These are phyloP conservation scores for Zonotrichia albicollis DNA, from an alignment of 2,797 vertebrate species.

Conservation along the genomic window DNA sequence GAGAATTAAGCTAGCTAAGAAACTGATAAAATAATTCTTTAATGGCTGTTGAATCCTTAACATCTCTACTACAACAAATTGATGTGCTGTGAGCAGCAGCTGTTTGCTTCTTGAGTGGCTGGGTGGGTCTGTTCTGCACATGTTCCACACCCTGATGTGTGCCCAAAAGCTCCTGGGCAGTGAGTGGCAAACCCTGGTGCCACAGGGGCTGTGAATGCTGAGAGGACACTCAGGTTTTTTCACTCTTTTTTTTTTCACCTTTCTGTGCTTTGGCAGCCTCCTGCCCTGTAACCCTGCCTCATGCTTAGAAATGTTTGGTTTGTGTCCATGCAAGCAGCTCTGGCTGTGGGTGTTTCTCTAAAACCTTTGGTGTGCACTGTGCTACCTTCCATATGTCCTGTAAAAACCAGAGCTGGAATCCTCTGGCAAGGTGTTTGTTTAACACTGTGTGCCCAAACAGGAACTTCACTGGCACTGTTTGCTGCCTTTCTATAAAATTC, in stretches of 20 bases:
- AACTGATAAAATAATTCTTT: background rate
- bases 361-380: background rate
- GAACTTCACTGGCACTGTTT: background rate
- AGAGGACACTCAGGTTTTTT: background rate
- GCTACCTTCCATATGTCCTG: background rate
- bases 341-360: background rate
- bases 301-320: background rate
- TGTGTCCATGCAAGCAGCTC: background rate
- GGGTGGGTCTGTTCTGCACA: background rate
- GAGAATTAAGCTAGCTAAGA: background rate
- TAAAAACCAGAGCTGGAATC: background rate
- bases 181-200: background rate
- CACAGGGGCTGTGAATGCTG: background rate
- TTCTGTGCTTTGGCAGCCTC: background rate
- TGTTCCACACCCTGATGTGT: background rate
- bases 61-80: background rate
- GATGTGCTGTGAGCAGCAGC: background rate
- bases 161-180: accelerated
- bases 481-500: background rate
- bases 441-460: background rate
- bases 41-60: background rate
- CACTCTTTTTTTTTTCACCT: background rate
- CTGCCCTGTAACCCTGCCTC: background rate
- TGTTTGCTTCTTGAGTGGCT: background rate
- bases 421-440: background rate